Percentiles rank a stretch among this genome's conserved stretches.
These are phyloP conservation scores for Lophius piscatorius DNA, from an alignment of 2,113 vertebrate species.

Conservation along the genomic window DNA sequence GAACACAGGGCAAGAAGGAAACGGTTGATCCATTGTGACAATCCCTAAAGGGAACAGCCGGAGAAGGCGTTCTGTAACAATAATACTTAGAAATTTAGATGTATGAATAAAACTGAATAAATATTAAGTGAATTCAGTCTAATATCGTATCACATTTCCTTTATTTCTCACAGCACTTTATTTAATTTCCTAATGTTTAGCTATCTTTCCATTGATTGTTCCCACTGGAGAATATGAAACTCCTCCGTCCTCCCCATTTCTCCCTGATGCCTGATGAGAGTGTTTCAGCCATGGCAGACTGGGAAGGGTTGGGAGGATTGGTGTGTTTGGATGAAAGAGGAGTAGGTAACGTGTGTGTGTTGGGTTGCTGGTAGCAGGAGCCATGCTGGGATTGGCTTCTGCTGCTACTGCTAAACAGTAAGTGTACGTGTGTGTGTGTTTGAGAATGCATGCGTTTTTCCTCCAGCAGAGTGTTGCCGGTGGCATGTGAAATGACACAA, in stretches of 20 bases:
- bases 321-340: slow-evolving; percentile 1
- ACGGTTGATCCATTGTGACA: too few species aligned
- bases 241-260: background rate
- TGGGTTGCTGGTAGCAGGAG: slow-evolving; percentile 19
- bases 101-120: slow-evolving; percentile 8
- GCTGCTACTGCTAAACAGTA: slow-evolving; percentile 47
- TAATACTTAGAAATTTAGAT: too few species aligned
- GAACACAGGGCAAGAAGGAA: too few species aligned
- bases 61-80: too few species aligned
- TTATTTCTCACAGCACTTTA: slow-evolving; percentile 25
- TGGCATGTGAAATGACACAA: slow-evolving; percentile 15
- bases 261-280: slow-evolving; percentile 32
- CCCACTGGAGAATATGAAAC: slow-evolving; percentile 46
- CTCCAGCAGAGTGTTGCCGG: background rate
- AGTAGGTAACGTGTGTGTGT: slow-evolving; percentile 11
- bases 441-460: slow-evolving; percentile 7
- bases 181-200: slow-evolving; percentile 41
- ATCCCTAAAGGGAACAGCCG: too few species aligned
- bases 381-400: slow-evolving; percentile 61
- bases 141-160: slow-evolving; percentile 49
- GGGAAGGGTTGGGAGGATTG: slow-evolving; percentile 18
- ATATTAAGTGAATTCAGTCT: slow-evolving; percentile 38
- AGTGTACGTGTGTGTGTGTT: slow-evolving; percentile 18
- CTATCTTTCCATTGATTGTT: slow-evolving; percentile 27
- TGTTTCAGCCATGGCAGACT: slow-evolving; percentile 31